Evolutionary conservation across 2,888 invertebrate species (phyloP).

Genomic region (Ligdia adustata): DNA sequence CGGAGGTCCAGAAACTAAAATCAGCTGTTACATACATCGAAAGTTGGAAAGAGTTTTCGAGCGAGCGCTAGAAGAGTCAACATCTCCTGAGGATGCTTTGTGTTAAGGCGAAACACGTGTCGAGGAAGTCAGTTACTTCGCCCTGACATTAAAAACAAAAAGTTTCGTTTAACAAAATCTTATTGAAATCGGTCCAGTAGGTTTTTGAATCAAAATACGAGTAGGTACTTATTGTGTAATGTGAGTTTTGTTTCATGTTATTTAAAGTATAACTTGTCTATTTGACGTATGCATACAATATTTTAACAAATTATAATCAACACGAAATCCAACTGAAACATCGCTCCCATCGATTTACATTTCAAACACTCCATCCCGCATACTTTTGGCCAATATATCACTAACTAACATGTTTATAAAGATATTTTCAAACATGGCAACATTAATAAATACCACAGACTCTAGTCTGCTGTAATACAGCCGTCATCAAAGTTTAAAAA

Average conservation of each 20-base stretch:
- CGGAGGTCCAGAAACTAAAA: no score
- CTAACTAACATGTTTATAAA: slow-evolving; percentile 16
- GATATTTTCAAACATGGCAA: slow-evolving; percentile 13
- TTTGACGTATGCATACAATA: background rate
- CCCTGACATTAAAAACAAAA: no score
- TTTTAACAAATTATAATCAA: background rate
- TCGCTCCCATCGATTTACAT: background rate
- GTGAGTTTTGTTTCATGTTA: background rate
- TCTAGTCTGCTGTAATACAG: slow-evolving; percentile 9
- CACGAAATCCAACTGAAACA: background rate
- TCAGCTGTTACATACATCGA: no score
- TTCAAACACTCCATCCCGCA: background rate
- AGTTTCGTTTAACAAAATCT: no score
- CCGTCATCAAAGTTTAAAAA: slow-evolving; percentile 25
- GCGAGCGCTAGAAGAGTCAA: no score
- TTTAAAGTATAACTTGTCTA: background rate
- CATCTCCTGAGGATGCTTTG: no score
- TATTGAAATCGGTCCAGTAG: no score
- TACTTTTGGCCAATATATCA: slow-evolving; percentile 7
- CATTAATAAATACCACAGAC: slow-evolving; percentile 5
- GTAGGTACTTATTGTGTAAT: background rate
- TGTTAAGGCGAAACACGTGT: no score
- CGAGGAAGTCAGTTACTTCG: no score
- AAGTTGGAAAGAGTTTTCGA: no score
- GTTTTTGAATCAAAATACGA: no score